Percentiles rank a stretch among this genome's conserved stretches.
phyloP scores from a whole-genome alignment of 2,888 invertebrate genomes.

The Clistopyga incitator region DNA sequence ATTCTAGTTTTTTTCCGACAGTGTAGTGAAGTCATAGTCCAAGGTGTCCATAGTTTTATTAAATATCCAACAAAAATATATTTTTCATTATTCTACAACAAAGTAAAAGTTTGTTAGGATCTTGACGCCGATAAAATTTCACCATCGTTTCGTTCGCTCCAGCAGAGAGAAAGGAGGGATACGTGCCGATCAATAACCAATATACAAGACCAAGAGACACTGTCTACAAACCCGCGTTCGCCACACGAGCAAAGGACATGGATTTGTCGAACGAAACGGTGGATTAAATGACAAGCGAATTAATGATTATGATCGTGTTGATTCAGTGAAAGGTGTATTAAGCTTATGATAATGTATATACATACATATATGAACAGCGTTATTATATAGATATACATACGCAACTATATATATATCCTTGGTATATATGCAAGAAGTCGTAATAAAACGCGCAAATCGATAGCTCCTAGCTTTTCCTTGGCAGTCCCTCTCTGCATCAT shows the following conservation, averaged over 20 bases:
- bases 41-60: too few species aligned
- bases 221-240: background rate
- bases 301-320: conserved; percentile 51
- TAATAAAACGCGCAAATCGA: conserved; percentile 55
- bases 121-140: conserved; percentile 13
- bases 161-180: conserved; percentile 33
- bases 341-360: conserved; percentile 19
- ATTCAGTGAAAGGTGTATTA: conserved; percentile 63
- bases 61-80: too few species aligned
- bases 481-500: conserved; percentile 30
- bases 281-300: conserved; percentile 39
- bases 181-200: conserved; percentile 26
- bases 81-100: too few species aligned
- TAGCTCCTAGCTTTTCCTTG: conserved; percentile 41
- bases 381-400: conserved; percentile 10
- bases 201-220: conserved; percentile 4
- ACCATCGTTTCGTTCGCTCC: conserved; percentile 17
- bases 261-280: conserved; percentile 35
- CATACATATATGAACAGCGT: too few species aligned
- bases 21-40: background rate
- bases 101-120: background rate
- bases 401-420: conserved; percentile 23
- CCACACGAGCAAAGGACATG: background rate
- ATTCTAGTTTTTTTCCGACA: too few species aligned
- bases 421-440: conserved; percentile 47